These are phyloP conservation scores for Triplophysa bombifrons DNA, from an alignment of 2,797 vertebrate genomes.

Conservation along the genomic window DNA sequence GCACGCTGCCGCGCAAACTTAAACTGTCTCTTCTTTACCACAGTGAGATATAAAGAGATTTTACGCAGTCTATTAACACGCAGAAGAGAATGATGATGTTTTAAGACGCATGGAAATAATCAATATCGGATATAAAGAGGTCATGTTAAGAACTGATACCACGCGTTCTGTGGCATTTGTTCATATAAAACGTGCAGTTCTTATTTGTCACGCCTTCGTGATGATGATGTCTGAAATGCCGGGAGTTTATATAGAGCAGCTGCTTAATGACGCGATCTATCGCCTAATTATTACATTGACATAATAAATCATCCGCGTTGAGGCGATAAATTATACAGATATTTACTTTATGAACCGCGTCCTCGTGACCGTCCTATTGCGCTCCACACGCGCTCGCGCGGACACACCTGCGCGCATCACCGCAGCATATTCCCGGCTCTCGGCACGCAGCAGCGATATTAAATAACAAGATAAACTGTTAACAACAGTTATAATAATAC, in stretches of 20 bases:
- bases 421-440: background rate
- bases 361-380: constrained; percentile 1
- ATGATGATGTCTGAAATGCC: background rate
- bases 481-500: background rate
- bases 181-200: background rate
- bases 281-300: constrained; percentile 46
- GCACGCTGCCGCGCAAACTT: constrained; percentile 52
- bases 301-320: constrained; percentile 30
- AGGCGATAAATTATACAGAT: constrained; percentile 17
- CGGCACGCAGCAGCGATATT: background rate
- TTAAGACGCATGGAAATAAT: background rate
- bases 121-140: background rate
- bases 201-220: background rate
- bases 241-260: constrained; percentile 13
- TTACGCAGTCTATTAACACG: background rate
- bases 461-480: background rate
- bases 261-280: constrained; percentile 19
- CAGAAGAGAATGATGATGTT: background rate
- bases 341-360: constrained; percentile 10
- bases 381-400: constrained; percentile 7
- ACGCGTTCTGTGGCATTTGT: background rate
- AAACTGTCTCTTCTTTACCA: constrained; percentile 31
- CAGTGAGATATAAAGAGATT: background rate
- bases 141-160: background rate
- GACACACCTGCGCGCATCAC: constrained; percentile 33